Evolutionary conservation across 2,113 vertebrate genomes (phyloP).

Genomic region (Acrocephalus kingi): DNA sequence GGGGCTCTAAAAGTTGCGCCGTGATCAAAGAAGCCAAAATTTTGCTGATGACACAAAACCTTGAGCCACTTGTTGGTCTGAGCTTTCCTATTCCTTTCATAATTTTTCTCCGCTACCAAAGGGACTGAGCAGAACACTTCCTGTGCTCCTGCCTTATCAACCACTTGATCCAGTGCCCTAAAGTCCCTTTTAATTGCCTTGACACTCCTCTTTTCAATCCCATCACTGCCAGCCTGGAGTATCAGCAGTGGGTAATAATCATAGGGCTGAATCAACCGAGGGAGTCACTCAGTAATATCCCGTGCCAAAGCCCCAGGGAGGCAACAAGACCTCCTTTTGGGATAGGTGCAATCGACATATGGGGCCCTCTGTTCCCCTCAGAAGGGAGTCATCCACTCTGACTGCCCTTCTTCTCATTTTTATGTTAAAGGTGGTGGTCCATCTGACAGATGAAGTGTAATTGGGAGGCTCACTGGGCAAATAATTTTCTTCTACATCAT

Average conservation of each 20-base stretch:
- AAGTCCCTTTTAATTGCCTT: neutral
- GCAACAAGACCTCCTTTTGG: neutral
- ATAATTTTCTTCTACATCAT: neutral
- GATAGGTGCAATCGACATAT: neutral
- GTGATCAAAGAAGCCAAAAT: neutral
- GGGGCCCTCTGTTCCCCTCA: neutral
- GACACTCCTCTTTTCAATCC: neutral
- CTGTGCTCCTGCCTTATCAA: neutral
- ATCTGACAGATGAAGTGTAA: neutral
- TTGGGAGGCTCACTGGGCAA: too few relatives aligned
- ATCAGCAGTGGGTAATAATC: neutral
- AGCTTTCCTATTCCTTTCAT: neutral
- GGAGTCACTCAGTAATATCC: neutral
- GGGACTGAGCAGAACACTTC: neutral
- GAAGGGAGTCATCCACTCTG: neutral
- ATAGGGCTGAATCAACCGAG: too few relatives aligned
- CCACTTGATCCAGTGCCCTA: neutral
- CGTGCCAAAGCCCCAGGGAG: accelerated
- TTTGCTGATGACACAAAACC: neutral
- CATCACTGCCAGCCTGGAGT: neutral
- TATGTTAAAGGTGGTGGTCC: neutral
- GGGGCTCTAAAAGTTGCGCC: neutral
- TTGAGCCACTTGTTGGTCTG: neutral
- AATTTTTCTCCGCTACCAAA: neutral
- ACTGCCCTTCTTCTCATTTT: neutral